Evolutionary conservation across 2,888 invertebrate species (phyloP).

Genomic region (Apoda limacodes): DNA sequence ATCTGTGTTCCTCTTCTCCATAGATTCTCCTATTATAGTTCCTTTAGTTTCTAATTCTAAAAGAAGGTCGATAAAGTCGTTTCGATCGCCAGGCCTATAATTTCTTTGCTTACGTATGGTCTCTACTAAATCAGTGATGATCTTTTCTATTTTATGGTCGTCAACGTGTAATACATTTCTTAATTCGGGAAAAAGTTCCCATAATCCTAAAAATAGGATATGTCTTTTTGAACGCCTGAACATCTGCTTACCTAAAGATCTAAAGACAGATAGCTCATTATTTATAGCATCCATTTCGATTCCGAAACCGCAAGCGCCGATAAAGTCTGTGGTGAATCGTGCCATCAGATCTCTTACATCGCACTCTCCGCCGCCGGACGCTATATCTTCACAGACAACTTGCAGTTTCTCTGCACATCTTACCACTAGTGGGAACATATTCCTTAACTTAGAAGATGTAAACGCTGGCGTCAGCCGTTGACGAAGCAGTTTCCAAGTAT

Average conservation of each 20-base stretch:
- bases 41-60: slow-evolving; percentile 33
- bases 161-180: slow-evolving; percentile 20
- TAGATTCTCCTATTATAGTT: slow-evolving; percentile 35
- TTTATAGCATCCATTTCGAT: slow-evolving; percentile 28
- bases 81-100: slow-evolving; percentile 31
- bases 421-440: slow-evolving; percentile 48
- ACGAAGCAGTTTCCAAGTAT: slow-evolving; percentile 42
- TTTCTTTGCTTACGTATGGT: slow-evolving; percentile 34
- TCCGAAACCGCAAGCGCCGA: slow-evolving; percentile 36
- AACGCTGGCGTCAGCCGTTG: slow-evolving; percentile 45
- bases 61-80: slow-evolving; percentile 33
- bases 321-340: slow-evolving; percentile 34
- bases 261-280: slow-evolving; percentile 29
- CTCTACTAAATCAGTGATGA: slow-evolving; percentile 25
- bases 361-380: slow-evolving; percentile 24
- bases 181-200: slow-evolving; percentile 33
- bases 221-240: slow-evolving; percentile 24
- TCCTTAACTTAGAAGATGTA: slow-evolving; percentile 42
- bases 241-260: slow-evolving; percentile 24
- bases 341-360: slow-evolving; percentile 32
- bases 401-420: slow-evolving; percentile 40
- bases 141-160: slow-evolving; percentile 20
- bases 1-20: slow-evolving; percentile 30
- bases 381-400: slow-evolving; percentile 17
- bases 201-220: slow-evolving; percentile 21